These are phyloP conservation scores for Rhinolophus sinicus DNA, from an alignment of 2,113 vertebrate species.

Conservation along the genomic window DNA sequence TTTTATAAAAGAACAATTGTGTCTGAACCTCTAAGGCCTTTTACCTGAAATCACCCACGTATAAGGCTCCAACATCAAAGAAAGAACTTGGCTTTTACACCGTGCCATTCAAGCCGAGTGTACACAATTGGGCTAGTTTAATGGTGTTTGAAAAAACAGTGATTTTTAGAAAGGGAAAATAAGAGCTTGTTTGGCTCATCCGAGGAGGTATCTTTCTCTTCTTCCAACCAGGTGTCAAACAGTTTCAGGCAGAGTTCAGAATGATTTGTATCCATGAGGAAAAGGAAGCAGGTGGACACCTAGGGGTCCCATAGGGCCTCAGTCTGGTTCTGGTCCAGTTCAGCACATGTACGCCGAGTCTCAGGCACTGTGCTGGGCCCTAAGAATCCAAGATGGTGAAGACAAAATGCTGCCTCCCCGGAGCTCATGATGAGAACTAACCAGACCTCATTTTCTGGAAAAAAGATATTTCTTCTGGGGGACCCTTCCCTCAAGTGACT, in stretches of 20 bases:
- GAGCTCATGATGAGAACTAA: not conserved
- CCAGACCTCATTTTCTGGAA: not conserved
- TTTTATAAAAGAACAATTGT: not conserved
- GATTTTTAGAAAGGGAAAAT: slow-evolving; percentile 69
- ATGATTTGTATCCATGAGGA: not conserved
- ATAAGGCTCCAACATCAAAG: not conserved
- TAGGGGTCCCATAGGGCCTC: not conserved
- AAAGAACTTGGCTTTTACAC: slow-evolving; percentile 40
- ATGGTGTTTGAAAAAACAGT: slow-evolving; percentile 61
- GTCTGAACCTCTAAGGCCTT: not conserved
- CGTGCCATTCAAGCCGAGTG: slow-evolving; percentile 65
- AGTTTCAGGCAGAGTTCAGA: not conserved
- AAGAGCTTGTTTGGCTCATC: slow-evolving; percentile 3
- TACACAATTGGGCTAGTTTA: slow-evolving; percentile 62
- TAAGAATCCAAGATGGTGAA: not conserved
- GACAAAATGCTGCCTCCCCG: not conserved
- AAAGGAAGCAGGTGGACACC: not conserved
- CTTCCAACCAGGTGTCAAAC: slow-evolving; percentile 61
- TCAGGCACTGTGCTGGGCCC: not conserved
- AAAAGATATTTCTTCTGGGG: not conserved
- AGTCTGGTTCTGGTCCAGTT: not conserved
- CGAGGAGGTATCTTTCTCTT: not conserved
- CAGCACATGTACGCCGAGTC: fast-evolving
- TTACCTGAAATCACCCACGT: not conserved
- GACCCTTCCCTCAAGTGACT: not conserved